phyloP scores from a whole-genome alignment of 1,140 invertebrate species.

The Zeugodacus cucurbitae region DNA sequence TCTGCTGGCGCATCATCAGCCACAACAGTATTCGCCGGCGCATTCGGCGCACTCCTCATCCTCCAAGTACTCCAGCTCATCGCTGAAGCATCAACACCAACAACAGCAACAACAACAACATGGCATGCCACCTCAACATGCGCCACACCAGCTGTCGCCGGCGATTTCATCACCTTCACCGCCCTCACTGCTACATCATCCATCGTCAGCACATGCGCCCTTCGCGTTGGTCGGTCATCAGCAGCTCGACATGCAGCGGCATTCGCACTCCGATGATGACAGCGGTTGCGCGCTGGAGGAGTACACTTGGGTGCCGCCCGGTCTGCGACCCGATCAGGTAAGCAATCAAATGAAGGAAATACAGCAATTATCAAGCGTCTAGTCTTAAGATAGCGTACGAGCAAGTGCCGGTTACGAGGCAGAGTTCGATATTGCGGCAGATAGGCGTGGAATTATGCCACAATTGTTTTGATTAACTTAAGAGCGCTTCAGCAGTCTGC shows the following conservation, averaged over 20 bases:
- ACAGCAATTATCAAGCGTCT: not conserved
- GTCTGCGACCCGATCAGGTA: slow-evolving; percentile 95
- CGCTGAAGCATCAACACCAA: slow-evolving; percentile 54
- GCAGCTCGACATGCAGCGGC: slow-evolving; percentile 80
- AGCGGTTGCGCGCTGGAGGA: slow-evolving; percentile 97
- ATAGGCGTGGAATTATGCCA: slow-evolving; percentile 31
- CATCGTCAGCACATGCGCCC: slow-evolving; percentile 62
- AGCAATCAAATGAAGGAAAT: slow-evolving; percentile 50
- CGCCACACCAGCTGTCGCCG: slow-evolving; percentile 57
- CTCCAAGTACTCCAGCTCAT: slow-evolving; percentile 57
- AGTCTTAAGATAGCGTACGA: not conserved
- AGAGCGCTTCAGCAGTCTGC: not conserved
- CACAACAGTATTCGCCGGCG: slow-evolving; percentile 54
- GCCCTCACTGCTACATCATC: slow-evolving; percentile 65
- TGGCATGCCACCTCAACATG: slow-evolving; percentile 42
- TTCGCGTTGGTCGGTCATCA: slow-evolving; percentile 67
- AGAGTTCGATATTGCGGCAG: too few relatives aligned
- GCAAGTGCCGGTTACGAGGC: not conserved
- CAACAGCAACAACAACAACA: slow-evolving; percentile 37
- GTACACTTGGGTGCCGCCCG: slow-evolving; percentile 97
- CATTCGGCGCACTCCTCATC: slow-evolving; percentile 54
- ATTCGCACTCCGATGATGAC: slow-evolving; percentile 96
- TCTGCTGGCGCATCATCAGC: slow-evolving; percentile 46
- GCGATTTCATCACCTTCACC: slow-evolving; percentile 62
- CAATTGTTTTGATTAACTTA: slow-evolving; percentile 29